These are phyloP conservation scores for Cryptomyrus ogoouensis DNA, from an alignment of 2,113 vertebrate genomes.

Conservation along the genomic window DNA sequence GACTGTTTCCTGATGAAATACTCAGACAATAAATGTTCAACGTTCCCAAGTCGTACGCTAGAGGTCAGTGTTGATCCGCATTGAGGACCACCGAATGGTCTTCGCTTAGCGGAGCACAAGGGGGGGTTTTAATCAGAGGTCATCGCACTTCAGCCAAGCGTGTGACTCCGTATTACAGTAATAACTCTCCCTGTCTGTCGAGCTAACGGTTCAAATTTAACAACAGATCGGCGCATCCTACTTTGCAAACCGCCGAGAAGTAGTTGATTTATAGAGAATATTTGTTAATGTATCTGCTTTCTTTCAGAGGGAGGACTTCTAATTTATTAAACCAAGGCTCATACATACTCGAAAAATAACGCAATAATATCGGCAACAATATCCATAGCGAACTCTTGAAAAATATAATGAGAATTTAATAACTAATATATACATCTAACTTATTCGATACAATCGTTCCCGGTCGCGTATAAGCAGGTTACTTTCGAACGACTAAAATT, in stretches of 20 bases:
- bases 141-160: conserved; percentile 11
- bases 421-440: neutral
- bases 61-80: conserved; percentile 59
- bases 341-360: neutral
- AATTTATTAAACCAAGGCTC: neutral
- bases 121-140: conserved; percentile 4
- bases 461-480: neutral
- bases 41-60: conserved; percentile 38
- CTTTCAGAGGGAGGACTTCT: neutral
- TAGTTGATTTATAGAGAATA: neutral
- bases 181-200: neutral
- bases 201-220: neutral
- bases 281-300: neutral
- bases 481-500: conserved; percentile 5
- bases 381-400: neutral
- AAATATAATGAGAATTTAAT: neutral
- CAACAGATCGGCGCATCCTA: neutral
- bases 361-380: neutral
- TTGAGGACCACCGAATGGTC: neutral
- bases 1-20: neutral
- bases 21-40: neutral
- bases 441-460: neutral
- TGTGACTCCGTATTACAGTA: neutral
- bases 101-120: neutral
- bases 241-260: neutral